These are phyloP conservation scores for Biston stratarius DNA, from an alignment of 2,888 invertebrate genomes.

Conservation along the genomic window DNA sequence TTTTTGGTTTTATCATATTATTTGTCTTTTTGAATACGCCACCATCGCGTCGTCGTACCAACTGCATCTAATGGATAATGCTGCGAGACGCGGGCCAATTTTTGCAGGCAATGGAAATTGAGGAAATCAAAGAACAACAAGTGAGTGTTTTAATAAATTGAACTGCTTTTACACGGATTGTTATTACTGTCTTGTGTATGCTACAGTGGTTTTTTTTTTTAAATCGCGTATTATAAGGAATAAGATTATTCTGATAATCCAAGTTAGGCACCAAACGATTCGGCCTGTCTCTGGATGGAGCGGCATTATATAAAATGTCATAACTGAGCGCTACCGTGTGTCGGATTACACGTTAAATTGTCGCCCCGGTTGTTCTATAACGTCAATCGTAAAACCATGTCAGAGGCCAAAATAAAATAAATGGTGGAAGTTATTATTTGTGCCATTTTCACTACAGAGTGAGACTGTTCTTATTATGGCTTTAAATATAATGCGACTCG, in stretches of 20 bases:
- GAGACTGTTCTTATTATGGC: too few species aligned
- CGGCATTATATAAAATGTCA: too few species aligned
- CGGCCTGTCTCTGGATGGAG: too few species aligned
- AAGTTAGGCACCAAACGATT: too few species aligned
- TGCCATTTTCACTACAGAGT: too few species aligned
- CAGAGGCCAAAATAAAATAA: too few species aligned
- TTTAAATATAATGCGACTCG: too few species aligned
- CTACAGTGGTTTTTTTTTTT: neutral
- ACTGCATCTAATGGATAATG: neutral
- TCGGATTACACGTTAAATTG: too few species aligned
- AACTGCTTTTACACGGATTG: neutral
- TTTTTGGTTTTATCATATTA: conserved; percentile 1
- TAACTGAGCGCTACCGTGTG: too few species aligned
- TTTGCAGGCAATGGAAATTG: neutral
- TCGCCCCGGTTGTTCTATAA: too few species aligned
- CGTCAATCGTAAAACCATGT: too few species aligned
- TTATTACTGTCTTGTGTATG: neutral
- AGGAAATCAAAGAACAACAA: neutral
- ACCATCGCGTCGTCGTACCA: neutral
- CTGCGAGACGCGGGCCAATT: neutral
- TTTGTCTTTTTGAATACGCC: conserved; percentile 5
- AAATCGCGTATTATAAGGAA: neutral
- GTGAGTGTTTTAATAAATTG: neutral
- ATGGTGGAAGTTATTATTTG: neutral
- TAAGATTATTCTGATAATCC: too few species aligned